phyloP scores from a whole-genome alignment of 2,797 vertebrate species.

The Halcyon smyrnensis region DNA sequence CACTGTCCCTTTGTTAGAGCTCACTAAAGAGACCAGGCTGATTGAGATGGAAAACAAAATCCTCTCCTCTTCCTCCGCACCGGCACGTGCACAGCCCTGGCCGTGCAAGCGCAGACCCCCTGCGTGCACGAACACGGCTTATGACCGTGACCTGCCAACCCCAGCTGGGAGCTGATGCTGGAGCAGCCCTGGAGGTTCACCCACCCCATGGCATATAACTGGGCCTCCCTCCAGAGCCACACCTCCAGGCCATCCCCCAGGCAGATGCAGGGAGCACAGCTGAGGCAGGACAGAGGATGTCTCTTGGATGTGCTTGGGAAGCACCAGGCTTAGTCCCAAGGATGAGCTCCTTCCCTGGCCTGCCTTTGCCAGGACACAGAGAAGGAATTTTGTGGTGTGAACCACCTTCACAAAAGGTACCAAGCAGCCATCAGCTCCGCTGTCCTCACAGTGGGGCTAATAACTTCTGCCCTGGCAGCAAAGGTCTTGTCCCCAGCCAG shows the following conservation, averaged over 20 bases:
- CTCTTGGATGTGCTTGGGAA: not conserved
- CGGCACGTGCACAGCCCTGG: not conserved
- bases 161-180: not conserved
- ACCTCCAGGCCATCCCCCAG: fast-evolving
- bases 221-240: not conserved
- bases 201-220: fast-evolving
- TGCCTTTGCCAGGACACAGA: fast-evolving
- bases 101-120: fast-evolving
- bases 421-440: not conserved
- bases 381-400: not conserved
- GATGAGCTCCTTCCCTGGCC: not conserved
- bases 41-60: not conserved
- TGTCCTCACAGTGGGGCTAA: fast-evolving
- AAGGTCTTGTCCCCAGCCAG: fast-evolving
- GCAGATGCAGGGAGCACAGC: not conserved
- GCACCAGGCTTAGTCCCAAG: fast-evolving
- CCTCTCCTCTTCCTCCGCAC: not conserved
- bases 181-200: not conserved
- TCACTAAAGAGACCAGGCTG: not conserved
- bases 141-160: fast-evolving
- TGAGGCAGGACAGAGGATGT: fast-evolving
- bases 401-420: not conserved
- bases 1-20: conserved; percentile 31
- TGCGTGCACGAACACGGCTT: fast-evolving
- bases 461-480: not conserved